phyloP scores from a whole-genome alignment of 2,113 vertebrate species.

The Mustela nigripes region DNA sequence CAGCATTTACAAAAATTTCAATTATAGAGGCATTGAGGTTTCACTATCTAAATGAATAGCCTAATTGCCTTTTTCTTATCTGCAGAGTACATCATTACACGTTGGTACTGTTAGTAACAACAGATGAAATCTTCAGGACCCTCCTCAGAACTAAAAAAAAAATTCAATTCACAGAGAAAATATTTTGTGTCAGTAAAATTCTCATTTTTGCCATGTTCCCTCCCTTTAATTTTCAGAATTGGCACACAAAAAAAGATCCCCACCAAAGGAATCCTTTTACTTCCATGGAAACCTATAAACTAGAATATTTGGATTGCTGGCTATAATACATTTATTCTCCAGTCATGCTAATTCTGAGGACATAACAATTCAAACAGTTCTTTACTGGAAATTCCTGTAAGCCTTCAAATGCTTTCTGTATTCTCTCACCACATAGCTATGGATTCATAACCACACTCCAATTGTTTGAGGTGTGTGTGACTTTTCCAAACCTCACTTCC shows the following conservation, averaged over 20 bases:
- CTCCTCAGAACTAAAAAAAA: background rate
- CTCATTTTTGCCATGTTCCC: background rate
- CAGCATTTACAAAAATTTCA: constrained; percentile 27
- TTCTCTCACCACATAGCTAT: background rate
- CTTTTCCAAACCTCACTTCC: background rate
- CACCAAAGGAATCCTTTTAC: background rate
- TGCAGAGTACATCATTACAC: background rate
- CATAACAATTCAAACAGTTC: background rate
- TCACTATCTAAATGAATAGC: background rate
- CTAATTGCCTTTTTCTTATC: background rate
- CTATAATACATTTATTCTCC: background rate
- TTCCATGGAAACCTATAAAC: background rate
- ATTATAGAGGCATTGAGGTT: background rate
- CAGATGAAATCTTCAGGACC: background rate
- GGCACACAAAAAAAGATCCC: background rate
- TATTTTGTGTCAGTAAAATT: background rate
- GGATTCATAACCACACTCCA: background rate
- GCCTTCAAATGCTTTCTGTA: background rate
- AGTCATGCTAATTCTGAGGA: background rate
- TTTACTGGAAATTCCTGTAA: background rate
- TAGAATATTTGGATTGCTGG: background rate
- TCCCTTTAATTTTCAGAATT: background rate
- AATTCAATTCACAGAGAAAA: constrained; percentile 33
- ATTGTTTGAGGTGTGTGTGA: background rate
- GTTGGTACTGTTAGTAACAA: background rate